phyloP scores from a whole-genome alignment of 1,140 invertebrate species.

The Lepeophtheirus salmonis region DNA sequence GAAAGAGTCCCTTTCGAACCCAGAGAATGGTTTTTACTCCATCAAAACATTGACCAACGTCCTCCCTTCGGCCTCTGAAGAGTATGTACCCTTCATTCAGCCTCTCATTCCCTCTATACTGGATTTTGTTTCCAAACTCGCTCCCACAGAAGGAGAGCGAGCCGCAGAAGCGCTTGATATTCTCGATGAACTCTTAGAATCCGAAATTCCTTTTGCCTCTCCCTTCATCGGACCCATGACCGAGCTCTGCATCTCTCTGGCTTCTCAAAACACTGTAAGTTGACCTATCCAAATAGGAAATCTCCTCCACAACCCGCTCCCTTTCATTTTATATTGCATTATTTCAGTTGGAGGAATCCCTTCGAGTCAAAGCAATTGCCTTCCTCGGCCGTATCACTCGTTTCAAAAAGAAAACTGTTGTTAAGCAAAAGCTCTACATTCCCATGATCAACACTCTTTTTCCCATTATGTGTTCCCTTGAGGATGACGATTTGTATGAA shows the following conservation, averaged over 20 bases:
- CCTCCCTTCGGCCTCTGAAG: constrained; percentile 34
- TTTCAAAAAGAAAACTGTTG: constrained; percentile 47
- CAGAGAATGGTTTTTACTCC: constrained; percentile 35
- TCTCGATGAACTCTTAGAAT: constrained; percentile 48
- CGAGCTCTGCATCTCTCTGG: constrained; percentile 43
- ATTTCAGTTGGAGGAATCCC: constrained; percentile 1
- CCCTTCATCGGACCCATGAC: constrained; percentile 43
- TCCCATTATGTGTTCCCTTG: constrained; percentile 38
- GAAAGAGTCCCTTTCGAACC: neutral
- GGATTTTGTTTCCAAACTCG: constrained; percentile 35
- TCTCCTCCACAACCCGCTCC: too few relatives aligned
- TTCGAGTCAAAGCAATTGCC: constrained; percentile 36
- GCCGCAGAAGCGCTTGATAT: constrained; percentile 45
- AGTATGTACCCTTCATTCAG: constrained; percentile 41
- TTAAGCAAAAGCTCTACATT: constrained; percentile 49
- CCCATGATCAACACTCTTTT: constrained; percentile 49
- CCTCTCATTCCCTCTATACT: constrained; percentile 41
- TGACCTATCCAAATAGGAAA: too few relatives aligned
- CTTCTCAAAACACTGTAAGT: constrained; percentile 34
- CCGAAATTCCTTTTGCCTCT: constrained; percentile 38
- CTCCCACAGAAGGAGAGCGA: constrained; percentile 34
- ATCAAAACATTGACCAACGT: constrained; percentile 40
- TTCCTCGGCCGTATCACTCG: constrained; percentile 42
- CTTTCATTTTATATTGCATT: too few relatives aligned
- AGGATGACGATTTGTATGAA: constrained; percentile 33